Conservation (phyloP, 2,113 vertebrate species). For the Tricholaema leucomelas region DNA sequence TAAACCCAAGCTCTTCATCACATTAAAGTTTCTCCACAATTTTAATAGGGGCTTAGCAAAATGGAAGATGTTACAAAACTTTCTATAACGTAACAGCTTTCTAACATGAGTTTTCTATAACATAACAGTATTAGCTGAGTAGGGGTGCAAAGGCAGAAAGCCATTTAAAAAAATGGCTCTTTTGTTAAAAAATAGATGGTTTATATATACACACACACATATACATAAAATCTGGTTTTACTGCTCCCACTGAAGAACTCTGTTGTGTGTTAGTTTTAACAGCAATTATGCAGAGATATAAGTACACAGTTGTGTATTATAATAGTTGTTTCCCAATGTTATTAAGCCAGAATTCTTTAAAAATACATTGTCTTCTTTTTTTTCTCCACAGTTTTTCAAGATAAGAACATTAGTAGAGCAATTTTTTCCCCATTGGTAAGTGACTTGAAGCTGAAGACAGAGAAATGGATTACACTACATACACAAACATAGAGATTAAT, state of each 20-base stretch:
- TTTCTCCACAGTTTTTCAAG: background rate
- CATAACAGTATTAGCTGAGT: background rate
- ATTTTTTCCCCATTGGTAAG: background rate
- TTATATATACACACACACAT: background rate
- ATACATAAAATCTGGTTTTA: background rate
- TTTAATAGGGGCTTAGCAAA: background rate
- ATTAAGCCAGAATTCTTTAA: constrained; percentile 14
- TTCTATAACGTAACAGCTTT: background rate
- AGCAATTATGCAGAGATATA: background rate
- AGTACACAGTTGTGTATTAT: background rate
- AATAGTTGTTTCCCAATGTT: constrained; percentile 1
- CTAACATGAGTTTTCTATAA: background rate
- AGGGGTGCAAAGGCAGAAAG: background rate
- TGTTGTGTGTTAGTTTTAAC: background rate
- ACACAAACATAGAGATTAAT: constrained; percentile 46
- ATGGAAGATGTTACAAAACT: background rate
- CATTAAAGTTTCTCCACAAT: background rate
- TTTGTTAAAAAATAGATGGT: background rate
- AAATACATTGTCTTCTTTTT: background rate
- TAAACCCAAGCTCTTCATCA: background rate
- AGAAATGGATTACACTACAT: constrained; percentile 59
- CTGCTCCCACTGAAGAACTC: constrained; percentile 1
- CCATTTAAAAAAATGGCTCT: background rate
- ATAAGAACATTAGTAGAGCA: background rate
- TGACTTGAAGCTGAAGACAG: constrained; percentile 36